Conservation (phyloP, 64 coral and sea anemone genomes). For the Dendronephthya gigantea region DNA sequence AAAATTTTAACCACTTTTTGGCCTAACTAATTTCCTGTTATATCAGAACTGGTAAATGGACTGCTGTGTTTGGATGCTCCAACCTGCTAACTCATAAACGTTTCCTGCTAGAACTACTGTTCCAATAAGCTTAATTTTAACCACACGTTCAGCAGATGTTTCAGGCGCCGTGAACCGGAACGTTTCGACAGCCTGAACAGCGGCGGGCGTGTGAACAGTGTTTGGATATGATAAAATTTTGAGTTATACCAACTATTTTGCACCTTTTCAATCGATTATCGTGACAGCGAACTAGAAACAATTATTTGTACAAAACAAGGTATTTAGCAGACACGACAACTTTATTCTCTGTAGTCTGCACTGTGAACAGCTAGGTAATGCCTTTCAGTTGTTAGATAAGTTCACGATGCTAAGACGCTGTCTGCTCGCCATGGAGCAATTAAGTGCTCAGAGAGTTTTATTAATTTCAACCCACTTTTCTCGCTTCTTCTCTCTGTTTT, state of each 20-base stretch:
- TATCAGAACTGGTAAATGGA: background rate
- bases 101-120: conserved; percentile 4
- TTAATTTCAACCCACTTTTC: background rate
- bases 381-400: background rate
- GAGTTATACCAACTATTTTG: background rate
- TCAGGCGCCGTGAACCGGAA: background rate
- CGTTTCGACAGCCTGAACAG: background rate
- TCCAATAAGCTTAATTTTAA: background rate
- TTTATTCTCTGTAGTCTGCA: background rate
- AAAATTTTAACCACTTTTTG: background rate
- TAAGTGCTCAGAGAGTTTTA: background rate
- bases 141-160: background rate
- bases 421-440: background rate
- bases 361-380: background rate
- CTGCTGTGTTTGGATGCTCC: background rate
- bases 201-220: background rate
- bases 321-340: background rate
- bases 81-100: background rate
- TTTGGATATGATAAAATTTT: conserved; percentile 5
- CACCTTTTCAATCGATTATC: background rate
- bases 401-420: background rate
- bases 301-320: background rate
- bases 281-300: background rate
- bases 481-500: background rate
- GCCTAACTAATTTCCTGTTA: background rate